phyloP scores from a whole-genome alignment of 2,888 invertebrate species.

The Hyposoter didymator region DNA sequence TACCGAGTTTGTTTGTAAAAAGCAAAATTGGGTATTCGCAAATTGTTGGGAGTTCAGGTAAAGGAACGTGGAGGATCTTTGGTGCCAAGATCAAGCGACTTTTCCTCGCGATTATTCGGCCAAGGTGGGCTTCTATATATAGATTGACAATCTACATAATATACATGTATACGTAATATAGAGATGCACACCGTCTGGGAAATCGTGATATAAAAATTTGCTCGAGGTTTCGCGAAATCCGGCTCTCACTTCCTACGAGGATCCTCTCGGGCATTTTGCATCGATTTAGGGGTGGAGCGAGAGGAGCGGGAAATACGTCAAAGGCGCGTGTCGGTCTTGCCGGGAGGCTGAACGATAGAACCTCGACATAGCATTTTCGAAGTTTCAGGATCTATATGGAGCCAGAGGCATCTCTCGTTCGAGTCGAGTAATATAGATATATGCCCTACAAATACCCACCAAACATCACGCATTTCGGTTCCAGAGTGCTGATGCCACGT shows the following conservation, averaged over 20 bases:
- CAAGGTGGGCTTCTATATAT: slow-evolving; percentile 39
- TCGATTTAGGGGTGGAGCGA: slow-evolving; percentile 46
- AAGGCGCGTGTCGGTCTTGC: slow-evolving; percentile 59
- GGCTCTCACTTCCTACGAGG: slow-evolving; percentile 55
- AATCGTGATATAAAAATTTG: slow-evolving; percentile 52
- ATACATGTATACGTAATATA: slow-evolving; percentile 4
- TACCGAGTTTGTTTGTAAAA: not conserved
- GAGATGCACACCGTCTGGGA: slow-evolving; percentile 40
- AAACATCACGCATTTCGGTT: slow-evolving; percentile 58
- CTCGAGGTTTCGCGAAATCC: slow-evolving; percentile 52
- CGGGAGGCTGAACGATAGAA: slow-evolving; percentile 55
- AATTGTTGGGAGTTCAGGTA: not conserved
- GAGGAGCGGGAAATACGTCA: slow-evolving; percentile 49
- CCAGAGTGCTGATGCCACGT: slow-evolving; percentile 62
- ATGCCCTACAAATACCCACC: slow-evolving; percentile 50
- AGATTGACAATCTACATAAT: slow-evolving; percentile 24
- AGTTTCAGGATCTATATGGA: slow-evolving; percentile 53
- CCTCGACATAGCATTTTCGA: slow-evolving; percentile 54
- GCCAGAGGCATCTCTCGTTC: slow-evolving; percentile 44
- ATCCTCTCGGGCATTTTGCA: slow-evolving; percentile 58
- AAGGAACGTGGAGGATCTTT: slow-evolving; percentile 34
- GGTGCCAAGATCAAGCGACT: slow-evolving; percentile 47
- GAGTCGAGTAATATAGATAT: slow-evolving; percentile 27
- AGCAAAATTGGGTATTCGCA: not conserved
- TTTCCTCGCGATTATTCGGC: slow-evolving; percentile 56